Conservation (phyloP, 2,888 invertebrate genomes). For the Patella caerulea region DNA sequence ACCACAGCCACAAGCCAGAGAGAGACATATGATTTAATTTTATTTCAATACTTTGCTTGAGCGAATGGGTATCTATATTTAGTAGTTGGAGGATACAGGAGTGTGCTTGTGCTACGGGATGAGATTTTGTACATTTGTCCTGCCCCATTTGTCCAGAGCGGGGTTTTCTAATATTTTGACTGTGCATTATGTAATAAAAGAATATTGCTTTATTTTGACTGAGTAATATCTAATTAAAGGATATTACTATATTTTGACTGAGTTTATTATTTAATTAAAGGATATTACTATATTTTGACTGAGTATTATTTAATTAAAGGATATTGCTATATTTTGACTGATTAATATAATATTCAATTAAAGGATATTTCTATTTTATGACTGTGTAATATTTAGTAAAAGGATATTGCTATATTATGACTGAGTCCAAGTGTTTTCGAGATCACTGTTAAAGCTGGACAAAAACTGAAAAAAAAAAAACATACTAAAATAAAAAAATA, state of each 20-base stretch:
- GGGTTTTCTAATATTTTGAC: not conserved
- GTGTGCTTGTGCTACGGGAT: no score
- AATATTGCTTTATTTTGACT: not conserved
- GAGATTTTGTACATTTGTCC: no score
- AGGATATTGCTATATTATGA: slow-evolving; percentile 73
- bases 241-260: not conserved
- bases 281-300: slow-evolving; percentile 73
- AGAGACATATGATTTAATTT: no score
- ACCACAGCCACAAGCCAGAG: no score
- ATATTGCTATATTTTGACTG: not conserved
- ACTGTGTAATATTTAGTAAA: slow-evolving; percentile 24
- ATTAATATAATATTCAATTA: slow-evolving; percentile 11
- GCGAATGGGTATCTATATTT: no score
- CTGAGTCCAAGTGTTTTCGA: slow-evolving; percentile 71
- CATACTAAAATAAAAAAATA: slow-evolving; percentile 20
- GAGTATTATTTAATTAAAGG: slow-evolving; percentile 43
- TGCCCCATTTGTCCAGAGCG: no score
- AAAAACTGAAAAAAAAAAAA: slow-evolving; percentile 66
- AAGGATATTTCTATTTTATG: slow-evolving; percentile 14
- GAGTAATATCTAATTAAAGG: slow-evolving; percentile 25
- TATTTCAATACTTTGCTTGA: no score
- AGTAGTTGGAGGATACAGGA: no score
- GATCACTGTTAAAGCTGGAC: slow-evolving; percentile 72
- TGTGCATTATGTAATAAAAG: no score
- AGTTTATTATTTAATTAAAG: slow-evolving; percentile 38